Evolutionary conservation across 2,888 invertebrate species (phyloP).

Genomic region (Xylocampa areola): DNA sequence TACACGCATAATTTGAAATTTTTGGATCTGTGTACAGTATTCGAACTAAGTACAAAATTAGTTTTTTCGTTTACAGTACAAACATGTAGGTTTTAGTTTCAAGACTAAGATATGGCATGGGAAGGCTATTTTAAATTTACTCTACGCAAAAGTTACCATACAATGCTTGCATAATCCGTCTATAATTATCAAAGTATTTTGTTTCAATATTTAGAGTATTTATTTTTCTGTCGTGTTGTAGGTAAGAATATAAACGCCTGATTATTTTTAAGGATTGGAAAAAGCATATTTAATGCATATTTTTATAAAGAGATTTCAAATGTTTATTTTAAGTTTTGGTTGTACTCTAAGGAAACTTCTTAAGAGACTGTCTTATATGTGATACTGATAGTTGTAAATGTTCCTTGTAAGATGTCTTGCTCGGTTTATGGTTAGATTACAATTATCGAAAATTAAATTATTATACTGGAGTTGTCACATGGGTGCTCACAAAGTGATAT

Average conservation of each 20-base stretch:
- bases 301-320: conserved; percentile 65
- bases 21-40: conserved; percentile 61
- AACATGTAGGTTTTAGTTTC: conserved; percentile 57
- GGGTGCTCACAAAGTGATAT: conserved; percentile 57
- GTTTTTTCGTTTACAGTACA: conserved; percentile 65
- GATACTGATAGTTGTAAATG: conserved; percentile 76
- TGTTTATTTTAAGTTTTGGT: conserved; percentile 68
- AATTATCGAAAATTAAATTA: conserved; percentile 52
- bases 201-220: conserved; percentile 45
- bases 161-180: conserved; percentile 42
- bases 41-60: conserved; percentile 60
- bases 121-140: conserved; percentile 39
- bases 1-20: conserved; percentile 23
- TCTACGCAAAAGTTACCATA: conserved; percentile 52
- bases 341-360: conserved; percentile 75
- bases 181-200: conserved; percentile 39
- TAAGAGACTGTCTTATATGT: conserved; percentile 80
- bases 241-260: conserved; percentile 57
- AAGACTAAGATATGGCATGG: conserved; percentile 26
- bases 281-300: conserved; percentile 62
- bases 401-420: conserved; percentile 64
- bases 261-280: conserved; percentile 59
- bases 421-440: conserved; percentile 51
- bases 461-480: conserved; percentile 49
- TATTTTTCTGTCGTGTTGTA: conserved; percentile 53